These are phyloP conservation scores for Ophion costatus DNA, from an alignment of 2,888 invertebrate species.

Conservation along the genomic window DNA sequence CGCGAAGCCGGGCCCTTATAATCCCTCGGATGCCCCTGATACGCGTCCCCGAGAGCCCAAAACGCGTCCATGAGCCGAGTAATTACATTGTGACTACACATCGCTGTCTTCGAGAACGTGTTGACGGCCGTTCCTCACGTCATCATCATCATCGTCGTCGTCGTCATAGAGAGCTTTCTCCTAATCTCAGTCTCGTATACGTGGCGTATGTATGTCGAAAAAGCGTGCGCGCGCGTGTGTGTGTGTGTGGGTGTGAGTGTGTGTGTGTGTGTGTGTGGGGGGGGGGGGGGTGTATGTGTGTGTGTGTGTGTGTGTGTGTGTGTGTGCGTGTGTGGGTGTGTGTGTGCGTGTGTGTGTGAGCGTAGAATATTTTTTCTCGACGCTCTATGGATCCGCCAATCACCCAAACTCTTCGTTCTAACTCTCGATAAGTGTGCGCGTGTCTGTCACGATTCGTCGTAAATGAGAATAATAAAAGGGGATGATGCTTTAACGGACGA, in stretches of 20 bases:
- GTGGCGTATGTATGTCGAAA: not conserved
- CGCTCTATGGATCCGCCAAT: conserved; percentile 32
- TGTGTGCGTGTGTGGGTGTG: too few species aligned
- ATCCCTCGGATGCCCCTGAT: conserved; percentile 55
- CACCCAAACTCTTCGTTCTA: conserved; percentile 16
- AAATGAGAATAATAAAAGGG: conserved; percentile 26
- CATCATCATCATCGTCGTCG: conserved; percentile 45
- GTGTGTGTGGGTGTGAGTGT: too few species aligned
- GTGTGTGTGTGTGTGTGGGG: not conserved
- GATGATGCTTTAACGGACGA: not conserved
- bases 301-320: too few species aligned
- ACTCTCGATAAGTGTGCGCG: conserved; percentile 5
- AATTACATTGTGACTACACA: conserved; percentile 81
- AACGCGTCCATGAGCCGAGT: conserved; percentile 74
- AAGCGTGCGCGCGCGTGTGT: not conserved
- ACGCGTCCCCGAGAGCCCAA: conserved; percentile 19
- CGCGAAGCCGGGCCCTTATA: conserved; percentile 41
- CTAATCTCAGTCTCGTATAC: conserved; percentile 18
- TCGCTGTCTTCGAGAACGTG: conserved; percentile 55
- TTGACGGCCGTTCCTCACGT: conserved; percentile 44
- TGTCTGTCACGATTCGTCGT: conserved; percentile 23
- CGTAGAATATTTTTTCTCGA: conserved; percentile 16
- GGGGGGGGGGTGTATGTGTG: too few species aligned
- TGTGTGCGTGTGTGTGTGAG: not conserved
- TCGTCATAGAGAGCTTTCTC: not conserved